These are phyloP conservation scores for Coenobita brevimanus DNA, from an alignment of 1,140 invertebrate genomes.

Conservation along the genomic window DNA sequence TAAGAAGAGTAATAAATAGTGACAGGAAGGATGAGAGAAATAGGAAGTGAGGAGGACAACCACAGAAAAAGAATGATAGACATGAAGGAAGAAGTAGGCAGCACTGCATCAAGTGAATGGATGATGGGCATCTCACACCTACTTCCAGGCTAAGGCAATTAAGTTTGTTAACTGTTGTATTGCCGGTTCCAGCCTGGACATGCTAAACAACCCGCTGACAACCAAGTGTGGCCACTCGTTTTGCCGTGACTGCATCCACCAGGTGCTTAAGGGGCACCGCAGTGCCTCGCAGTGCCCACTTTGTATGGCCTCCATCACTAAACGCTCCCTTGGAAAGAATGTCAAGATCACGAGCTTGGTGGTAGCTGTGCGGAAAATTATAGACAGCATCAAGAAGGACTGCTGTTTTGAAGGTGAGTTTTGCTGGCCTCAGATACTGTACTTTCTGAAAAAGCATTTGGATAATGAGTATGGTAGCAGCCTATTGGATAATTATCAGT, in stretches of 20 bases:
- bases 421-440: background rate
- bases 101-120: no score
- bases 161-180: background rate
- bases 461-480: background rate
- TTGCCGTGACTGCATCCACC: constrained; percentile 38
- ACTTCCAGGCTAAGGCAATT: background rate
- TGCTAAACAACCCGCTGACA: constrained; percentile 43
- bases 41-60: no score
- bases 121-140: background rate
- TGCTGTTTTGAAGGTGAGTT: constrained; percentile 55
- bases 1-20: no score
- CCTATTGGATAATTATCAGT: background rate
- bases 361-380: constrained; percentile 26
- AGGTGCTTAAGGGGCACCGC: constrained; percentile 33
- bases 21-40: no score
- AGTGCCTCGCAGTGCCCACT: constrained; percentile 37
- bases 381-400: constrained; percentile 49
- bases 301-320: constrained; percentile 31
- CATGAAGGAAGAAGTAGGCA: no score
- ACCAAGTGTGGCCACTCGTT: constrained; percentile 55
- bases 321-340: constrained; percentile 28
- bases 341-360: constrained; percentile 32
- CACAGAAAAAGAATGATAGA: no score
- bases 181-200: constrained; percentile 29
- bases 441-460: background rate